Evolutionary conservation across 2,888 invertebrate genomes (phyloP), one percentile per base, ranked within the genome.

Genomic region (Heteromyza rotundicornis): DNA sequence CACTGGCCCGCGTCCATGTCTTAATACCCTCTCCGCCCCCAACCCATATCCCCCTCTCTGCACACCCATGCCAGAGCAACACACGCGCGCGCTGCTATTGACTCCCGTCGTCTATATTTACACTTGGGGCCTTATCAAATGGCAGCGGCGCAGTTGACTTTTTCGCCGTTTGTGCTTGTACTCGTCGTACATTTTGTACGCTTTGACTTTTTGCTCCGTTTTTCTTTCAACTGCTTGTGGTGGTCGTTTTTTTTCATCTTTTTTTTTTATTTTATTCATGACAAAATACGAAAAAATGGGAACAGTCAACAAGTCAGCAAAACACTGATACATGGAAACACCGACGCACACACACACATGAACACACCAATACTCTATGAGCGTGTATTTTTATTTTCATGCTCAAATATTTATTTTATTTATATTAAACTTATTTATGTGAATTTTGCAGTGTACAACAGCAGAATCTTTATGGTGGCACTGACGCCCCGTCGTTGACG

Each of bases 71-170:
- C 35, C 10, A 27, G 7, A 27, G 27, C 27, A 10, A 57, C 32
- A 63, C 23, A 50, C 23, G 62, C 47, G 58, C 40, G 24, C 65
- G 57, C 62, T 67, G 65, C 52, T 64, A 60, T 62, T 65, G 71
- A 70, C 64, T 71, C 2, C 63, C 63, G 67, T 68, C 71, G 76
- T 74, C 74, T 74, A 77, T 74, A 74, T 77, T 74, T 74, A 74
- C 77, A 77, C 77, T 77, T 74, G 76, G 75, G 77, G 77, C 76
- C 77, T 74, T 74, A 74, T 74, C 74, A 74, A 74, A 74, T 77
- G 74, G 74, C 74, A 74, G 77, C 74, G 76, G 75, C 74, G 77
- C 74, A 74, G 74, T 74, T 74, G 74, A 74, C 76, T 77, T 74
- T 75, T 75, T 74, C 74, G 72, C 70, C 77, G 74, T 72, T 76